Percentiles rank a stretch among this genome's conserved stretches.
These are phyloP conservation scores for Papilio protenor DNA, from an alignment of 2,888 invertebrate species.

Conservation along the genomic window DNA sequence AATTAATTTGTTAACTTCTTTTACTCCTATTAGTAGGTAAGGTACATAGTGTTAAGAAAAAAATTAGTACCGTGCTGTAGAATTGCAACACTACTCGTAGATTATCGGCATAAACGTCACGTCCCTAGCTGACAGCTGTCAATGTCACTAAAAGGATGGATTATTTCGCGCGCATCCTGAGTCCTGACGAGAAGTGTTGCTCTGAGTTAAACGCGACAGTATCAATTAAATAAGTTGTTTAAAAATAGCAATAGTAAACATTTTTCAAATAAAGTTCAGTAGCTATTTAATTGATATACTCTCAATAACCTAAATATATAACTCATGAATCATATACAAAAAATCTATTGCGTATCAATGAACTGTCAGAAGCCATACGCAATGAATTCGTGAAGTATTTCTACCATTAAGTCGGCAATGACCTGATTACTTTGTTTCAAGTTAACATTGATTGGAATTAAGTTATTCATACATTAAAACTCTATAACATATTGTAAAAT, in stretches of 20 bases:
- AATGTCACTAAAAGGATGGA: too few relatives aligned
- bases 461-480: too few relatives aligned
- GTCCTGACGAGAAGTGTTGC: too few relatives aligned
- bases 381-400: slow-evolving; percentile 19
- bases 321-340: slow-evolving; percentile 3
- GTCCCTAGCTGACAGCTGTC: too few relatives aligned
- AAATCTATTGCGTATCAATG: slow-evolving; percentile 14
- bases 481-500: not conserved
- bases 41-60: too few relatives aligned
- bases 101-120: too few relatives aligned
- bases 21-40: not conserved
- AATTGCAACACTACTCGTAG: too few relatives aligned
- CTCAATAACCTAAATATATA: not conserved
- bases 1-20: not conserved
- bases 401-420: slow-evolving; percentile 14
- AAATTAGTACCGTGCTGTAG: too few relatives aligned
- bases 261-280: not conserved
- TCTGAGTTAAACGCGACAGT: too few relatives aligned
- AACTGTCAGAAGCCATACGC: slow-evolving; percentile 13
- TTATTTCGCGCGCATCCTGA: too few relatives aligned
- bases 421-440: slow-evolving; percentile 13
- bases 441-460: not conserved
- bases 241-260: not conserved
- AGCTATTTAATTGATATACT: not conserved
- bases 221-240: too few relatives aligned